Evolutionary conservation across 2,888 invertebrate genomes (phyloP).

Genomic region (Linnaemya tessellans): DNA sequence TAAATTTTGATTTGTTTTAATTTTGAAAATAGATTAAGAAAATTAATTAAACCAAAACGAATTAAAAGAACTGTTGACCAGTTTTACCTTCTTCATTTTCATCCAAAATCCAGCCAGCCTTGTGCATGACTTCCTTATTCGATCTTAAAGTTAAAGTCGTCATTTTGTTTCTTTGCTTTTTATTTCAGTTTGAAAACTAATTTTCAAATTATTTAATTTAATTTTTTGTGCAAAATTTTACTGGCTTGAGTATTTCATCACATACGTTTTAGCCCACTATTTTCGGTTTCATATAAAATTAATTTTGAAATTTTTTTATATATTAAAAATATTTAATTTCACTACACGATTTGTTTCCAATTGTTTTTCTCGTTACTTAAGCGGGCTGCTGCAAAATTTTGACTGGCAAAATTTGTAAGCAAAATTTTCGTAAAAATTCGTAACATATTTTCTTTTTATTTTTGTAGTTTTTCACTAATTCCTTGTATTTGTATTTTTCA

Average conservation of each 20-base stretch:
- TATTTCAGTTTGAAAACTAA: background rate
- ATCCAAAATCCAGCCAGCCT: constrained; percentile 81
- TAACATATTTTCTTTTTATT: constrained; percentile 48
- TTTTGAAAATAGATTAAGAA: background rate
- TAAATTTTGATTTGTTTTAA: background rate
- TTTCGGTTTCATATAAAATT: background rate
- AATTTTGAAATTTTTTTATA: background rate
- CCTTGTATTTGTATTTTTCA: constrained; percentile 10
- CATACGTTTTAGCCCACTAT: background rate
- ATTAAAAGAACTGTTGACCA: background rate
- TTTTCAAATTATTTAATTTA: background rate
- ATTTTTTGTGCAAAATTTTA: background rate
- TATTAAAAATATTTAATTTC: background rate
- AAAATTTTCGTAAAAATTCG: constrained; percentile 34
- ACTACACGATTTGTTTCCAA: constrained; percentile 32
- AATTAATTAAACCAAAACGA: background rate
- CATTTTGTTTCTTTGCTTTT: constrained; percentile 64
- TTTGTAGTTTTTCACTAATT: constrained; percentile 29
- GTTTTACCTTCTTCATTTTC: constrained; percentile 79
- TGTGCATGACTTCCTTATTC: constrained; percentile 77
- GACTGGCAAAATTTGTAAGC: constrained; percentile 69
- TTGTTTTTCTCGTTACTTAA: constrained; percentile 61
- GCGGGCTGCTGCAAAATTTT: constrained; percentile 71
- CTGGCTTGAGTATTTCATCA: constrained; percentile 10
- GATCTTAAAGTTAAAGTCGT: constrained; percentile 68